phyloP scores from a whole-genome alignment of 2,797 vertebrate species.

The Dryobates pubescens region DNA sequence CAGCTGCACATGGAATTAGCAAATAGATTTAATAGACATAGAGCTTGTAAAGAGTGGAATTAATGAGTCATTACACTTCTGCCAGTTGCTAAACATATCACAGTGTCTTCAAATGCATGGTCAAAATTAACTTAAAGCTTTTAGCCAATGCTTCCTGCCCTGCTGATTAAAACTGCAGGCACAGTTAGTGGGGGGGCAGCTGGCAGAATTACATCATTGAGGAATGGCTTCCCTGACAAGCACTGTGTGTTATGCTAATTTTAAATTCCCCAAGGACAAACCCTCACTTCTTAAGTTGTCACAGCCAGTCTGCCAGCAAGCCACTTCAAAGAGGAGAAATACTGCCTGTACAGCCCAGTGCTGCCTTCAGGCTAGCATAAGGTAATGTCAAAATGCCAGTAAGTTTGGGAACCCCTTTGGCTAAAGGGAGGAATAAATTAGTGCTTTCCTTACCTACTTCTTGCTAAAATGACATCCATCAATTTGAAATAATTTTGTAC shows the following conservation, averaged over 20 bases:
- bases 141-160: background rate
- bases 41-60: background rate
- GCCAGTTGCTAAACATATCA: background rate
- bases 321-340: background rate
- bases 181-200: rapidly evolving
- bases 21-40: background rate
- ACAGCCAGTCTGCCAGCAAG: background rate
- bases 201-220: background rate
- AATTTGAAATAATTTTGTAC: background rate
- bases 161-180: background rate
- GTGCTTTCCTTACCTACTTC: background rate
- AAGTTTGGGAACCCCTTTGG: background rate
- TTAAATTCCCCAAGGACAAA: constrained; percentile 39
- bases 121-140: background rate
- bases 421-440: background rate
- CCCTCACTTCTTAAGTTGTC: background rate
- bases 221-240: background rate
- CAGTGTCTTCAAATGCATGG: background rate
- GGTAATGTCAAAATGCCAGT: background rate
- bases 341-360: rapidly evolving
- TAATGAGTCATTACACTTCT: constrained; percentile 25
- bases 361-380: background rate
- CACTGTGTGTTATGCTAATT: background rate
- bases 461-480: background rate
- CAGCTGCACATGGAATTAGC: background rate